Evolutionary conservation across 2,113 vertebrate species (phyloP), one percentile per base, ranked within the genome.

Genomic region (Varanus salvator): DNA sequence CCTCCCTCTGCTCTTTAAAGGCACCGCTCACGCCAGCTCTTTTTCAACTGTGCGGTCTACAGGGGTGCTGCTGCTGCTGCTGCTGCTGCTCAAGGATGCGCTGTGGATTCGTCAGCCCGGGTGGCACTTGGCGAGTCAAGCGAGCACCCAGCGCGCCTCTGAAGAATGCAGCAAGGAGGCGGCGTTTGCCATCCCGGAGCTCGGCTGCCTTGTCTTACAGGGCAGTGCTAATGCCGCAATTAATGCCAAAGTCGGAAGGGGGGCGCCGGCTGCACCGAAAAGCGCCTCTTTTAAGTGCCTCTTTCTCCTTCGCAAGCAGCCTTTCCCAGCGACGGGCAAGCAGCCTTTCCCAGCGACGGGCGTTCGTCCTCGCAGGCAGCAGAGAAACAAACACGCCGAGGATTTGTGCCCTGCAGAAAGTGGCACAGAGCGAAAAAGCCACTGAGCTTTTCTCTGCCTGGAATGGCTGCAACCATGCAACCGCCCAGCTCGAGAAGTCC

Each of bases 211-310:
- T 93, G 90, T 90, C 91, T 54, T 85, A 31, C 91, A 78, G 92
- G 95, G 92, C 92, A 89, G 90, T 66, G 60, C 69, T 23, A 95
- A 96, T 93, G 94, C 95, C 91, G 97, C 94, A 93, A 92, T 94
- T 93, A 93, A 92, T 8, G 90, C 95, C 86, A 69, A 48, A 92
- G 90, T 87, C 91, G 85, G 92, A 0, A 92, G 78, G 88, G 88
- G 88, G 90, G 90, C 66, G 91, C 87, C 87, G 84, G 90, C 91
- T 90, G 85, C 85, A 44, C 92, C 68, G 74, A 64, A 90, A 89
- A 81, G 17, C 86, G 54, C 87, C 78, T 78, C 0, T 12, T 85
- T 72, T 83, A 90, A 82, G 82, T 89, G 80, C 25, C 5, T 75
- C 91, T 85, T 89, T 90, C 87, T 11, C 38, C 86, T 78, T 71